phyloP scores from a whole-genome alignment of 1,140 invertebrate genomes.

The Batillaria attramentaria region DNA sequence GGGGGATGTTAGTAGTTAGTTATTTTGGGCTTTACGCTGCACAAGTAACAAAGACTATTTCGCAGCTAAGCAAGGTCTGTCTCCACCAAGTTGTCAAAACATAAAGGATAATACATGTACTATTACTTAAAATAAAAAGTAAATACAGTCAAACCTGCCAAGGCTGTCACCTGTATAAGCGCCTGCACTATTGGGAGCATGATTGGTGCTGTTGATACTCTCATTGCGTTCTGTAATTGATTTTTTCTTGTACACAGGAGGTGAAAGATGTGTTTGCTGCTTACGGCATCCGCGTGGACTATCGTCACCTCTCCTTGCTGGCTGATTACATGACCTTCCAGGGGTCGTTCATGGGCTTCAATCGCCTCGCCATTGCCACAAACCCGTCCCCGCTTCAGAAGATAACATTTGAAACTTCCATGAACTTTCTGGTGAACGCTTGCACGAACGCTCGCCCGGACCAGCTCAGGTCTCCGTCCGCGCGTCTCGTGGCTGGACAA shows the following conservation, averaged over 20 bases:
- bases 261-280: slow-evolving; percentile 94
- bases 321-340: slow-evolving; percentile 99
- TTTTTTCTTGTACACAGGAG: slow-evolving; percentile 76
- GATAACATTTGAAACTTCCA: slow-evolving; percentile 97
- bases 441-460: slow-evolving; percentile 81
- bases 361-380: slow-evolving; percentile 88
- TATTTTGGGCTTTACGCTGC: too few relatives aligned
- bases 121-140: slow-evolving; percentile 1
- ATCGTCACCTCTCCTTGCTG: slow-evolving; percentile 91
- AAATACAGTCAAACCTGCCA: too few relatives aligned
- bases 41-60: too few relatives aligned
- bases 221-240: not conserved
- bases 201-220: not conserved
- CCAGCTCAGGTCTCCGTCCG: slow-evolving; percentile 87
- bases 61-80: too few relatives aligned
- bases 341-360: slow-evolving; percentile 91
- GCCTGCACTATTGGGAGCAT: not conserved
- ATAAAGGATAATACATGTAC: too few relatives aligned
- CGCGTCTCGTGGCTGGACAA: slow-evolving; percentile 89
- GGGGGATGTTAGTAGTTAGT: too few relatives aligned
- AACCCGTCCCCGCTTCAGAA: slow-evolving; percentile 95
- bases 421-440: slow-evolving; percentile 89
- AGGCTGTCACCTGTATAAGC: too few relatives aligned
- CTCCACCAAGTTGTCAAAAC: too few relatives aligned
- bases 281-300: slow-evolving; percentile 96